Evolutionary conservation across 2,888 invertebrate genomes (phyloP), one percentile per base, ranked within the genome.

Genomic region (Caenorhabditis japonica): DNA sequence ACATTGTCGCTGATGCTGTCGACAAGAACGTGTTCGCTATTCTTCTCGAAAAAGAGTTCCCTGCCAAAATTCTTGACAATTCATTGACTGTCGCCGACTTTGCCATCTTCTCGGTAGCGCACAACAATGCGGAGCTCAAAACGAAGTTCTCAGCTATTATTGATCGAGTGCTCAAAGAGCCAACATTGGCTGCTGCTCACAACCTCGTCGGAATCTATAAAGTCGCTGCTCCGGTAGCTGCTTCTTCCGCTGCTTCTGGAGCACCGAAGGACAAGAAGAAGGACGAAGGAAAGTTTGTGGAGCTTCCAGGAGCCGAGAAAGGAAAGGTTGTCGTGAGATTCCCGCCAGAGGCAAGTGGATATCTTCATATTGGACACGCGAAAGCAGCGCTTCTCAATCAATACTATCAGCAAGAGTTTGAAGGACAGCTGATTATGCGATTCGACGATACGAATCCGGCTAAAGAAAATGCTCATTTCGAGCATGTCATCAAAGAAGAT

Each of bases 391-490:
- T 99, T 0, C 90, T 99, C 13, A 99, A 99, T 90, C 97, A 97
- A 88, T 94, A 97, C 89, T 99, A 99, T 87, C 94, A 95, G 80
- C 91, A 92, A 84, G 91, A 92, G 1, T 99, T 96, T 89, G 90
- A 97, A 85, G 99, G 99, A 0, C 93, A 93, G 88, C 91, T 99
- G 0, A 93, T 99, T 74, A 95, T 99, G 95, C 91, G 99, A 79
- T 99, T 99, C 88, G 99, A 99, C 89, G 99, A 99, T 88, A 99
- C 99, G 4, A 99, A 99, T 90, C 99, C 99, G 4, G 97, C 96
- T 13, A 99, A 99, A 88, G 99, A 99, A 88, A 94, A 95, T 84
- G 93, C 93, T 0, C 94, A 97, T 80, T 99, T 95, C 90, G 99
- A 99, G 88, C 92, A 96, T 90, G 91, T 91, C 0, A 99, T 99